phyloP scores from a whole-genome alignment of 2,113 vertebrate genomes.

The Monopterus albus region DNA sequence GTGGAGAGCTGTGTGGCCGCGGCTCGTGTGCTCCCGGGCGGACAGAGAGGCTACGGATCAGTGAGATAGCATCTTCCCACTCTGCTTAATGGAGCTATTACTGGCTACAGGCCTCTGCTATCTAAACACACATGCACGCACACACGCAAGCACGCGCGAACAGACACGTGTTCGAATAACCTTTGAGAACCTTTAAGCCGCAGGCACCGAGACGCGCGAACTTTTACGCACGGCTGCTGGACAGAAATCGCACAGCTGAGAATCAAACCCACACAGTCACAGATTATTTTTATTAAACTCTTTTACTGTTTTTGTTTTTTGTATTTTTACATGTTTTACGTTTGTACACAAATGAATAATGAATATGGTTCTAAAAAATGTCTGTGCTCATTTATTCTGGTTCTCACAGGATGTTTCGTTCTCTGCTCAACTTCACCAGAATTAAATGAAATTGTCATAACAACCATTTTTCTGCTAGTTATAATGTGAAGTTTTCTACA shows the following conservation, averaged over 20 bases:
- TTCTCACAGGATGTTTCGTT: too few relatives aligned
- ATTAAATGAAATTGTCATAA: too few relatives aligned
- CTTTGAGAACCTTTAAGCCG: constrained; percentile 6
- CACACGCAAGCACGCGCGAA: constrained; percentile 33
- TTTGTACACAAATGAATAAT: too few relatives aligned
- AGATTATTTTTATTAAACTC: too few relatives aligned
- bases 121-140: constrained; percentile 66
- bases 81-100: constrained; percentile 82
- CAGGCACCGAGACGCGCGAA: background rate
- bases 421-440: too few relatives aligned
- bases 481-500: too few relatives aligned
- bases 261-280: background rate
- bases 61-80: constrained; percentile 62
- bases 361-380: too few relatives aligned
- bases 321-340: too few relatives aligned
- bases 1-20: constrained; percentile 17
- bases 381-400: too few relatives aligned
- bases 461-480: too few relatives aligned
- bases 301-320: background rate
- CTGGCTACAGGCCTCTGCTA: constrained; percentile 64
- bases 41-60: constrained; percentile 72
- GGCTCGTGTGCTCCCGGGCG: constrained; percentile 10
- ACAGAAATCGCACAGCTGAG: background rate
- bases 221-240: constrained; percentile 25
- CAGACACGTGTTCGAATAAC: background rate